phyloP scores from a whole-genome alignment of 2,113 vertebrate species.

The Mola mola region DNA sequence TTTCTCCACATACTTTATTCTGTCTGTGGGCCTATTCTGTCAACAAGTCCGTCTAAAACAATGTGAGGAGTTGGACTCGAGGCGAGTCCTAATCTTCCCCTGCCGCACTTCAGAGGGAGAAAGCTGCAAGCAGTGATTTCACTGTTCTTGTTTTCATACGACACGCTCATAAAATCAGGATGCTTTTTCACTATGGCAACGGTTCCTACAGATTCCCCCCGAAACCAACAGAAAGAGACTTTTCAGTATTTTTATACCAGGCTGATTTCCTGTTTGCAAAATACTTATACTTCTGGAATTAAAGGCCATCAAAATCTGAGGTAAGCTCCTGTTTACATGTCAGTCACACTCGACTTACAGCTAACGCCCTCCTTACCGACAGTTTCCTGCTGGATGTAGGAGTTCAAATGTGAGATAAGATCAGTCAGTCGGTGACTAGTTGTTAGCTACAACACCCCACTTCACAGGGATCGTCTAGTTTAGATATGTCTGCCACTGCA shows the following conservation, averaged over 20 bases:
- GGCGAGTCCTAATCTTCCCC: constrained; percentile 24
- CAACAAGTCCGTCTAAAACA: background rate
- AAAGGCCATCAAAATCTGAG: constrained; percentile 21
- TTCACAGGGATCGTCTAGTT: background rate
- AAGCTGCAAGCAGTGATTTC: constrained; percentile 13
- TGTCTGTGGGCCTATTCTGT: too few relatives aligned
- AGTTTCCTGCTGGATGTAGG: too few relatives aligned
- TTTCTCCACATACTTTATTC: constrained; percentile 3
- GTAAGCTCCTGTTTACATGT: constrained; percentile 45
- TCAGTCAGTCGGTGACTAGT: background rate
- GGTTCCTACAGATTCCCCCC: constrained; percentile 5
- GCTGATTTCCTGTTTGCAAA: background rate
- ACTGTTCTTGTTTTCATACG: too few relatives aligned
- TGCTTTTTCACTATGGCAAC: constrained; percentile 60
- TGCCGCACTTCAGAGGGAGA: too few relatives aligned
- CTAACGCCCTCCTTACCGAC: too few relatives aligned
- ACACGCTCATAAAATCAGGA: too few relatives aligned
- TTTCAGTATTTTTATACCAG: background rate
- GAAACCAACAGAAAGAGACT: constrained; percentile 7
- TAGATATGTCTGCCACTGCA: background rate
- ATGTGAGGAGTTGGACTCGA: constrained; percentile 1
- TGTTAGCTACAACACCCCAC: background rate
- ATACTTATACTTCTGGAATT: background rate
- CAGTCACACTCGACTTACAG: too few relatives aligned
- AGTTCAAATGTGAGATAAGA: background rate